Evolutionary conservation across 92 coral and sea anemone genomes (phyloP).

Genomic region (Hydrozoanthus gracilis): DNA sequence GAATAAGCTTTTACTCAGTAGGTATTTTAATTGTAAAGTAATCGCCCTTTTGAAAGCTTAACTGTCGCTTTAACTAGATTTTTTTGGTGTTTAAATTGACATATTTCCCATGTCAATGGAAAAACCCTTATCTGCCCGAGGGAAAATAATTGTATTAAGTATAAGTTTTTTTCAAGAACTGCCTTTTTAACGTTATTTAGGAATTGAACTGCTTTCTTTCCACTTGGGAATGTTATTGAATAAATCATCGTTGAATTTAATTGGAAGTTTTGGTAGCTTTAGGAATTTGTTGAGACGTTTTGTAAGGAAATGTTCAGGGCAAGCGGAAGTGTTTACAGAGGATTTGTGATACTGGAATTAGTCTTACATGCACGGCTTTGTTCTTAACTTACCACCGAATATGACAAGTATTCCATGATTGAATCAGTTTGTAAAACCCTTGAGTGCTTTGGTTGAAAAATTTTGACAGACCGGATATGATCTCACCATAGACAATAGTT

Average conservation of each 20-base stretch:
- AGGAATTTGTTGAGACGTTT: not conserved
- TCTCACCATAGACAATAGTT: too few species aligned
- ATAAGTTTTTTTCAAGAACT: too few species aligned
- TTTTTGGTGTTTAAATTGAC: too few species aligned
- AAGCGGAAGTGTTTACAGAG: not conserved
- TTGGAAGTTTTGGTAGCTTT: not conserved
- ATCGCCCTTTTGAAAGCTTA: too few species aligned
- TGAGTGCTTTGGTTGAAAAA: not conserved
- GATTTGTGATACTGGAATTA: not conserved
- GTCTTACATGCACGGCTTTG: not conserved
- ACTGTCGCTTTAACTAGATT: too few species aligned
- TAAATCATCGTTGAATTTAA: not conserved
- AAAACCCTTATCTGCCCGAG: too few species aligned
- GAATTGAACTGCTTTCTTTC: too few species aligned
- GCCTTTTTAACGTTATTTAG: too few species aligned
- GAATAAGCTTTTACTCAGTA: too few species aligned
- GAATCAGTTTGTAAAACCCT: not conserved
- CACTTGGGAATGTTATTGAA: not conserved
- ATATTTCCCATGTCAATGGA: too few species aligned
- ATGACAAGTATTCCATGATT: not conserved
- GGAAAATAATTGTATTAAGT: too few species aligned
- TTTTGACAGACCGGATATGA: not conserved
- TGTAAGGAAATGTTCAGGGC: not conserved
- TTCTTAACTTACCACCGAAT: not conserved
- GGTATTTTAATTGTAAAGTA: too few species aligned